Base-by-base conservation (phyloP, 2,888 invertebrate species). In the Troides aeacus region DNA sequence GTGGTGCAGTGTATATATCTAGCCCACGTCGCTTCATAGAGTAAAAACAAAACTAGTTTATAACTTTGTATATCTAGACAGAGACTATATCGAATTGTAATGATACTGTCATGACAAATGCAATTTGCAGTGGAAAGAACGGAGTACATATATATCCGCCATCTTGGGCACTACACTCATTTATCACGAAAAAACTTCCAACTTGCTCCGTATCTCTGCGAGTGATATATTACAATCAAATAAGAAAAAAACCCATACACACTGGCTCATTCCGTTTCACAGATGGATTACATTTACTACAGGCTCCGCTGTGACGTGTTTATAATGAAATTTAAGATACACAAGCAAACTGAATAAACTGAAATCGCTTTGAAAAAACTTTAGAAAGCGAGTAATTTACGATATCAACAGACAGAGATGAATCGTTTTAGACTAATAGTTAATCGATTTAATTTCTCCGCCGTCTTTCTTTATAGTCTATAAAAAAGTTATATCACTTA, bases 181-280 rank as follows among this genome's bases (percentile, higher is more conserved):
- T 70, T 66, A 70, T 70, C 70, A 70, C 62, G 66, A 62, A 66
- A 69, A 69, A 70, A 70, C 50, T 53, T 53, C 58, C 68, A 63
- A 68, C 30, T 62, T n/a, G 21, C 60, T 64, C 57, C 58, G 61
- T 50, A 69, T 66, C 62, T 50, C 42, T 18, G 10, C 63, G 21
- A 62, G 70, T 70, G 70, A 70, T 66, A 66, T 70, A 70, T 70
- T 66, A 66, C 70, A 70, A 70, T 70, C 66, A 70, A 70, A 70
- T 70, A 62, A 65, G 39, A 65, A 46, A 57, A 67, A 46, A 62
- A 59, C 64, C 42, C 58, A n/a, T 18, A 64, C 18, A 66, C 50
- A 30, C 58, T 46, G n/a, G 59, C 21, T 53, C 21, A 69, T 69
- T 68, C 46, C 67, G 59, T 59, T 63, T 59, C 57, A 30, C 63